These are phyloP conservation scores for Bos indicus DNA, from an alignment of 2,113 vertebrate genomes.

Conservation along the genomic window DNA sequence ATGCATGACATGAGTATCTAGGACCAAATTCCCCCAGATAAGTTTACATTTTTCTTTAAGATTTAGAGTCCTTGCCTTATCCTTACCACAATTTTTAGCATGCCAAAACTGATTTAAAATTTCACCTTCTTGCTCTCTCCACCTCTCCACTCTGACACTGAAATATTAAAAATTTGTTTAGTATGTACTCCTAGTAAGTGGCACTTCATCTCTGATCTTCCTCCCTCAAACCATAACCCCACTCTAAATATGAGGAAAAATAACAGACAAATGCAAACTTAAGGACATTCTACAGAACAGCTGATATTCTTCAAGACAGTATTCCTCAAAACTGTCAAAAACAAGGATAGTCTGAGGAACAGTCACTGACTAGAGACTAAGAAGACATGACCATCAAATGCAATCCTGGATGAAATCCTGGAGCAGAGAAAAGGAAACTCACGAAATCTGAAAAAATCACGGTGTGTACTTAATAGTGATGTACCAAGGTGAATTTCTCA, in stretches of 20 bases:
- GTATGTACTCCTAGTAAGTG: neutral
- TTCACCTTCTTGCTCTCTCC: neutral
- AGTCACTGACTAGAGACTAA: neutral
- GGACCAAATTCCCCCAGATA: neutral
- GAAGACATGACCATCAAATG: neutral
- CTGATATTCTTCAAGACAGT: neutral
- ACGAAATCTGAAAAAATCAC: neutral
- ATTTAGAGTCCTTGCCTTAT: neutral
- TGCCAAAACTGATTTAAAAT: neutral
- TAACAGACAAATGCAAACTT: neutral
- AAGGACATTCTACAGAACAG: neutral
- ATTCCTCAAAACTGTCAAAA: neutral
- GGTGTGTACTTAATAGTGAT: neutral
- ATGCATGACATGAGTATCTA: neutral
- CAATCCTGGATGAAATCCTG: neutral
- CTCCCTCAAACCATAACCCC: neutral
- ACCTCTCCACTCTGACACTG: neutral
- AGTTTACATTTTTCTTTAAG: neutral
- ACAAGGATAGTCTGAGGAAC: neutral
- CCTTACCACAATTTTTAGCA: neutral
- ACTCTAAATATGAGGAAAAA: neutral
- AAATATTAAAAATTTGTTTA: neutral
- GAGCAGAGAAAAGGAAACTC: neutral
- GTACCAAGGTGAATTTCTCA: neutral
- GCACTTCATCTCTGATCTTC: neutral